phyloP scores from a whole-genome alignment of 1,140 invertebrate species.

The Drosophila tani region DNA sequence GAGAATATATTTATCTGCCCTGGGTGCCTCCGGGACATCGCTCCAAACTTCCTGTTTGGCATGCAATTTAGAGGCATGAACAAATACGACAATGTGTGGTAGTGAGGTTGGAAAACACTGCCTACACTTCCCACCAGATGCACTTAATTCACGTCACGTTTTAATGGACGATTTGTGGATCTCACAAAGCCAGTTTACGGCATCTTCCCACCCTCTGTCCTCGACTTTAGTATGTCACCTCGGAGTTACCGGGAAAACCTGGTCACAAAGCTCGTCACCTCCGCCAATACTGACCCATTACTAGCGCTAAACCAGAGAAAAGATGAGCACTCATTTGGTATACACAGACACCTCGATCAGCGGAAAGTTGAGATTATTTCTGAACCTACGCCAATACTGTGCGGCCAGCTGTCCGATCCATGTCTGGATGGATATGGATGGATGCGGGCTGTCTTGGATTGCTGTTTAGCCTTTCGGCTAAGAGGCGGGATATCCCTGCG shows the following conservation, averaged over 20 bases:
- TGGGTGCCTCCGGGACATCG: slow-evolving; percentile 19
- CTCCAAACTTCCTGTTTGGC: slow-evolving; percentile 65
- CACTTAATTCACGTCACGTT: slow-evolving; percentile 53
- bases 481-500: slow-evolving; percentile 8
- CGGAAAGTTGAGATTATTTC: slow-evolving; percentile 2
- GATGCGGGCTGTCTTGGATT: slow-evolving; percentile 15
- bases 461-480: slow-evolving; percentile 33
- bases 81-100: slow-evolving; percentile 13
- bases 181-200: slow-evolving; percentile 8
- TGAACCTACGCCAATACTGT: slow-evolving; percentile 69
- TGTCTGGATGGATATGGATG: slow-evolving; percentile 21
- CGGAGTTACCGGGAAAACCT: slow-evolving; percentile 1
- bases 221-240: slow-evolving; percentile 23
- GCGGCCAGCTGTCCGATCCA: slow-evolving; percentile 29
- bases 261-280: background rate
- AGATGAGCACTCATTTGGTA: slow-evolving; percentile 18
- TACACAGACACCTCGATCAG: background rate
- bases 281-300: slow-evolving; percentile 8
- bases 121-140: slow-evolving; percentile 12
- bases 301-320: slow-evolving; percentile 8
- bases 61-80: slow-evolving; percentile 26
- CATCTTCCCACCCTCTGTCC: background rate
- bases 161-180: slow-evolving; percentile 27
- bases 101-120: slow-evolving; percentile 1
- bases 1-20: slow-evolving; percentile 40